phyloP scores from a whole-genome alignment of 1,140 invertebrate genomes.

The Sycobia sp. region DNA sequence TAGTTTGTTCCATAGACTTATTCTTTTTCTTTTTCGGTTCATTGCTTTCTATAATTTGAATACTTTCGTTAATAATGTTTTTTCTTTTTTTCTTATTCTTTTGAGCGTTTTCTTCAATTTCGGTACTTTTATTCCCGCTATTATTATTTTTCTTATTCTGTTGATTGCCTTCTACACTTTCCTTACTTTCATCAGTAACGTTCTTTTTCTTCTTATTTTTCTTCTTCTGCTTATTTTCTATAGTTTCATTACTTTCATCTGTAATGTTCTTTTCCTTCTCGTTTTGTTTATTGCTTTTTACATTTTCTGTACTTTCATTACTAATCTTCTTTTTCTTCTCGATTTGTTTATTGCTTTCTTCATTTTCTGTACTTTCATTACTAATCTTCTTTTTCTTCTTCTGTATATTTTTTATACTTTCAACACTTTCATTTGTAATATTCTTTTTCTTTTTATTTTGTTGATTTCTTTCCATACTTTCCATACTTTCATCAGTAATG shows the following conservation, averaged over 20 bases:
- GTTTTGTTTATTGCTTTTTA: too few relatives aligned
- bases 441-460: too few relatives aligned
- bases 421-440: too few relatives aligned
- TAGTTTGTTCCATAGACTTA: not conserved
- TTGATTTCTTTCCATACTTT: too few relatives aligned
- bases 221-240: constrained; percentile 8
- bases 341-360: too few relatives aligned
- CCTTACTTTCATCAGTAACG: too few relatives aligned
- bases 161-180: too few relatives aligned
- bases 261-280: not conserved
- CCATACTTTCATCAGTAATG: too few relatives aligned
- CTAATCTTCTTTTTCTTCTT: not conserved
- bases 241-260: not conserved
- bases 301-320: not conserved
- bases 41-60: too few relatives aligned
- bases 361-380: not conserved
- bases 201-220: not conserved
- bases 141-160: not conserved
- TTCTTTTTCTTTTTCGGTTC: constrained; percentile 28
- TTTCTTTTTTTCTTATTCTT: not conserved
- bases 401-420: not conserved
- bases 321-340: not conserved
- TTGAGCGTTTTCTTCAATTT: not conserved
- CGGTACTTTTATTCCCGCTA: too few relatives aligned
- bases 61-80: not conserved